A percentile compares a stretch with the other conserved stretches of the same genome.
phyloP scores from a whole-genome alignment of 37 sponge, comb jelly and placozoan species.

The Aplysina aerophoba region DNA sequence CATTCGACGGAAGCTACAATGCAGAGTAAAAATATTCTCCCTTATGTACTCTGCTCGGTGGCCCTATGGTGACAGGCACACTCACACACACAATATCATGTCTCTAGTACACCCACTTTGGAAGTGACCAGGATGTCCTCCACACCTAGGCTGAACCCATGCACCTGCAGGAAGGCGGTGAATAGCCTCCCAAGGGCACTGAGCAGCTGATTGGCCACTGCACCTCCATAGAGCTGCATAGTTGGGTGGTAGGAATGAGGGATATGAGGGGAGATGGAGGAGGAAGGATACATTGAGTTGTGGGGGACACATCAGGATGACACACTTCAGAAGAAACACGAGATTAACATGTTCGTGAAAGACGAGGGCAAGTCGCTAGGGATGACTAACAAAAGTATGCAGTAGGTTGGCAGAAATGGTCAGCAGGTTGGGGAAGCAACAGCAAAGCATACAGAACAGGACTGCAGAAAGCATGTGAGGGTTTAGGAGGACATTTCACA shows the following conservation, averaged over 20 bases:
- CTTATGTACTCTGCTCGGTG: too few species aligned
- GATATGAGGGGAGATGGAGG: too few species aligned
- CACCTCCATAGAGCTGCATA: constrained; percentile 88
- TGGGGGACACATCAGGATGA: too few species aligned
- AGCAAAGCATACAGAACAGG: too few species aligned
- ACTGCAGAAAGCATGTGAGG: too few species aligned
- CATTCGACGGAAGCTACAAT: too few species aligned
- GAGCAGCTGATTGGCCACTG: constrained; percentile 71
- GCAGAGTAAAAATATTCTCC: too few species aligned
- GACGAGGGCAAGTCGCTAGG: background rate
- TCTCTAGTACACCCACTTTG: constrained; percentile 27
- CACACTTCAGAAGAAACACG: background rate
- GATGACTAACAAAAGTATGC: background rate
- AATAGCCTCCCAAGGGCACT: constrained; percentile 90
- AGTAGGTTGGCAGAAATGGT: too few species aligned
- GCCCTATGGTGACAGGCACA: background rate
- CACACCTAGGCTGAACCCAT: constrained; percentile 94
- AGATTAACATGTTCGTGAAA: background rate
- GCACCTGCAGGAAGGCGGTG: constrained; percentile 87
- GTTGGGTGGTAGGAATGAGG: background rate
- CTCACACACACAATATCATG: background rate
- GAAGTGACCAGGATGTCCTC: constrained; percentile 88
- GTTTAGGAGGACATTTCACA: too few species aligned
- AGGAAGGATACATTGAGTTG: too few species aligned
- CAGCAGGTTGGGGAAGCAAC: too few species aligned